Evolutionary conservation across 2,797 vertebrate species (phyloP).

Genomic region (Craterocephalus amniculus): DNA sequence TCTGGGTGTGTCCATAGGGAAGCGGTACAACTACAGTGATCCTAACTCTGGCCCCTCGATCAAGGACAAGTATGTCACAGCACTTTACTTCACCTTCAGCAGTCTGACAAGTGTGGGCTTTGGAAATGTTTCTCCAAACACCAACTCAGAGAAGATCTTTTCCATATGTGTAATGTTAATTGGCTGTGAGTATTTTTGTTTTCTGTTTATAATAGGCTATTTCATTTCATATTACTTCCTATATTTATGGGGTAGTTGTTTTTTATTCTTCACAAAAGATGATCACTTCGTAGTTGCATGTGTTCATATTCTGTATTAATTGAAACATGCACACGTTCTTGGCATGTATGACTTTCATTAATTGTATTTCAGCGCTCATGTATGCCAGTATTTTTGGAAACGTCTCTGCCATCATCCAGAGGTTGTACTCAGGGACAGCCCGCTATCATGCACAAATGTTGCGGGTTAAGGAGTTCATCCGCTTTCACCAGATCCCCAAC

Average conservation of each 20-base stretch:
- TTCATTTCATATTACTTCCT: conserved; percentile 4
- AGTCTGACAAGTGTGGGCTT: conserved; percentile 99
- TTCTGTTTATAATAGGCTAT: conserved; percentile 2
- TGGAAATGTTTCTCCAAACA: conserved; percentile 98
- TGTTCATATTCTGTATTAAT: too few species aligned
- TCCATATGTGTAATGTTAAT: conserved; percentile 99
- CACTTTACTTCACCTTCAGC: conserved; percentile 99
- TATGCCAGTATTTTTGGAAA: conserved; percentile 99
- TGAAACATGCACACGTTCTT: too few species aligned
- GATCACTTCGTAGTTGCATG: too few species aligned
- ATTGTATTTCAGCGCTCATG: conserved; percentile 91
- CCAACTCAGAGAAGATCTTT: conserved; percentile 99
- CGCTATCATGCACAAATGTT: conserved; percentile 99
- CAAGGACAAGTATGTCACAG: conserved; percentile 99
- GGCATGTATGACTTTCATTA: neutral
- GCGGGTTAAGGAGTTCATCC: conserved; percentile 97
- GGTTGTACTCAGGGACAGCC: conserved; percentile 96
- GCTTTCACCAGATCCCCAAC: conserved; percentile 99
- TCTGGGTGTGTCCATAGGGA: conserved; percentile 94
- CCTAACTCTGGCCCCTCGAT: conserved; percentile 95
- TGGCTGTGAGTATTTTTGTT: conserved; percentile 94
- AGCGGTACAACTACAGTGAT: conserved; percentile 97
- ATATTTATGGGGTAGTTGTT: too few species aligned
- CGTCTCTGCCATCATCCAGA: conserved; percentile 99
- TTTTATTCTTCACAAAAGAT: too few species aligned